Evolutionary conservation across 35 echinoderm and acorn worm species (phyloP).

Genomic region (Patiria miniata): DNA sequence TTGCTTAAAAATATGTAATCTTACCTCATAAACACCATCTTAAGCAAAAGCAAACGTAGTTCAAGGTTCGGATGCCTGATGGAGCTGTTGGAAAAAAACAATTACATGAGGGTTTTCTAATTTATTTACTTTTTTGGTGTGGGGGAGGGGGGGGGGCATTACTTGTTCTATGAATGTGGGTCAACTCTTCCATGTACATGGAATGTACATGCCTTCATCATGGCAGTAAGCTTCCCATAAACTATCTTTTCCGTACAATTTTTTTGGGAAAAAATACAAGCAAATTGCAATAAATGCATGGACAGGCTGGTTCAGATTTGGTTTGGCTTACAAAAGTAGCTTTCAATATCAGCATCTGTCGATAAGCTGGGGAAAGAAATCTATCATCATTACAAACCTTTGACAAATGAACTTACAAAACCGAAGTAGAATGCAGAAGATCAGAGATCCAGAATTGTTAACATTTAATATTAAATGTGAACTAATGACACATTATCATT

Average conservation of each 20-base stretch:
- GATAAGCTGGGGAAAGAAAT: conserved; percentile 31
- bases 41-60: not conserved
- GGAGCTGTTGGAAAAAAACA: not conserved
- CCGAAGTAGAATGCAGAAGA: not conserved
- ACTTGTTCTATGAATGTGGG: not conserved
- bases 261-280: too few species aligned
- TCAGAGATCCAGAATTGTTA: too few species aligned
- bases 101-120: not conserved
- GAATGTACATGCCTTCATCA: too few species aligned
- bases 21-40: not conserved
- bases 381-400: conserved; percentile 20
- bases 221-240: too few species aligned
- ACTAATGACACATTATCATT: too few species aligned
- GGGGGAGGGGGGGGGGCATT: not conserved
- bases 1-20: not conserved
- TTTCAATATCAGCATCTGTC: conserved; percentile 31
- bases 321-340: conserved; percentile 4
- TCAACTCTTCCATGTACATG: too few species aligned
- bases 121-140: not conserved
- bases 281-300: too few species aligned
- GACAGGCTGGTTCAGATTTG: conserved; percentile 22
- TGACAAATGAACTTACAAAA: not conserved
- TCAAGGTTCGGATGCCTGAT: not conserved
- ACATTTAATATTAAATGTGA: not conserved
- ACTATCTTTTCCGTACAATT: too few species aligned